These are phyloP conservation scores for Caenorhabditis auriculariae DNA, from an alignment of 2,888 invertebrate species.

Conservation along the genomic window DNA sequence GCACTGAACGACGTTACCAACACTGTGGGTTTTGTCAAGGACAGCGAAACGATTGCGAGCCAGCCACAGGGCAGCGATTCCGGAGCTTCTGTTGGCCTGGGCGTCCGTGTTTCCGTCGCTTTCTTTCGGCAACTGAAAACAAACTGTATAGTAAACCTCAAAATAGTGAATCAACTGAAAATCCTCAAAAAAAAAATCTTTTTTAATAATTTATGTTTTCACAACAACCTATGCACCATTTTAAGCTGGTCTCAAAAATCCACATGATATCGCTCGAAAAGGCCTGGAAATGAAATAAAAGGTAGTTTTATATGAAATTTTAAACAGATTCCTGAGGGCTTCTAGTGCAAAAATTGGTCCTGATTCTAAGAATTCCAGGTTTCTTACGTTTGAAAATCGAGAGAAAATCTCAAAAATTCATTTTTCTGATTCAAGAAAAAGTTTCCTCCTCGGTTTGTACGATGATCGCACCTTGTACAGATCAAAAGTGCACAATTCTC, in stretches of 20 bases:
- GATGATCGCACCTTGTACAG: slow-evolving; percentile 78
- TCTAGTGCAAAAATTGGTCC: too few relatives aligned
- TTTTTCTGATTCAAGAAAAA: too few relatives aligned
- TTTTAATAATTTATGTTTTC: too few relatives aligned
- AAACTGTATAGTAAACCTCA: neutral
- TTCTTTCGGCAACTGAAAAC: slow-evolving; percentile 56
- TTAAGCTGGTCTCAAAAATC: neutral
- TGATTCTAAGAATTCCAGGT: too few relatives aligned
- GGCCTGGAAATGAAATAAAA: neutral
- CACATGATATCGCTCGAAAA: neutral
- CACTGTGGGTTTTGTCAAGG: slow-evolving; percentile 82
- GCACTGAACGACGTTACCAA: too few relatives aligned
- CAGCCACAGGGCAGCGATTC: slow-evolving; percentile 90
- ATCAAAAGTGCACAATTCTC: slow-evolving; percentile 90
- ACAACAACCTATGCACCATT: neutral
- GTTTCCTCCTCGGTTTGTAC: slow-evolving; percentile 18
- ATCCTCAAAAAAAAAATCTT: too few relatives aligned
- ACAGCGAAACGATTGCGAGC: slow-evolving; percentile 96
- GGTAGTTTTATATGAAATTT: too few relatives aligned
- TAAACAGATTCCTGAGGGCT: too few relatives aligned
- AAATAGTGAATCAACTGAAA: neutral
- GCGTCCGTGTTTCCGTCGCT: slow-evolving; percentile 63
- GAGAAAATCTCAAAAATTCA: too few relatives aligned
- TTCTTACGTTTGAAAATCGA: too few relatives aligned
- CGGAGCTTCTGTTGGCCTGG: slow-evolving; percentile 76